Percentiles rank a stretch among this genome's conserved stretches.
These are phyloP conservation scores for Tachina fera DNA, from an alignment of 2,888 invertebrate genomes.

Conservation along the genomic window DNA sequence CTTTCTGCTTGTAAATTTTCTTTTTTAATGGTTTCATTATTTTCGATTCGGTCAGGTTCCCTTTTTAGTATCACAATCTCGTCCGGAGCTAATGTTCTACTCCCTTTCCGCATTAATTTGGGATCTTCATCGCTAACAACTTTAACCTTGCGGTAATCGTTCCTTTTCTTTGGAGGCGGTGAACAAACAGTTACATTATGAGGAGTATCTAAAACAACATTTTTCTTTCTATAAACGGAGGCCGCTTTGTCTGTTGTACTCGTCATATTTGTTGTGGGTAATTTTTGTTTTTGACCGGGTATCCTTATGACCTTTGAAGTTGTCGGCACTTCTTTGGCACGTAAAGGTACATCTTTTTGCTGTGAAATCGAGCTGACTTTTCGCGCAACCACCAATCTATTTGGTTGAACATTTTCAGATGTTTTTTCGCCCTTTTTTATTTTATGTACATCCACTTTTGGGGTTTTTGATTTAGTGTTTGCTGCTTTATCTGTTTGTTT, in stretches of 20 bases:
- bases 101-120: conserved; percentile 67
- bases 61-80: conserved; percentile 78
- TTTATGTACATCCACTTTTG: neutral
- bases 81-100: conserved; percentile 78
- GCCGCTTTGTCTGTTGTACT: conserved; percentile 10
- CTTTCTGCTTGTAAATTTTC: conserved; percentile 9
- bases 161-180: conserved; percentile 79
- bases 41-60: conserved; percentile 75
- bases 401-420: neutral
- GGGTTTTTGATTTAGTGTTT: neutral
- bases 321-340: conserved; percentile 68
- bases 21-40: conserved; percentile 70
- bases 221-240: conserved; percentile 75
- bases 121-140: conserved; percentile 17
- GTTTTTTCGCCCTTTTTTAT: neutral
- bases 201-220: conserved; percentile 80
- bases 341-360: conserved; percentile 53
- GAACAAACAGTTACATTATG: conserved; percentile 82
- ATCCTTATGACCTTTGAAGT: conserved; percentile 47
- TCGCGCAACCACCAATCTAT: neutral
- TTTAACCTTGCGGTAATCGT: conserved; percentile 7
- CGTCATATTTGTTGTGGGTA: conserved; percentile 13
- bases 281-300: conserved; percentile 41
- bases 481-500: neutral
- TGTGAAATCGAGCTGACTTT: conserved; percentile 8